Conservation (phyloP, 1,140 invertebrate species). For the Nylanderia fulva region DNA sequence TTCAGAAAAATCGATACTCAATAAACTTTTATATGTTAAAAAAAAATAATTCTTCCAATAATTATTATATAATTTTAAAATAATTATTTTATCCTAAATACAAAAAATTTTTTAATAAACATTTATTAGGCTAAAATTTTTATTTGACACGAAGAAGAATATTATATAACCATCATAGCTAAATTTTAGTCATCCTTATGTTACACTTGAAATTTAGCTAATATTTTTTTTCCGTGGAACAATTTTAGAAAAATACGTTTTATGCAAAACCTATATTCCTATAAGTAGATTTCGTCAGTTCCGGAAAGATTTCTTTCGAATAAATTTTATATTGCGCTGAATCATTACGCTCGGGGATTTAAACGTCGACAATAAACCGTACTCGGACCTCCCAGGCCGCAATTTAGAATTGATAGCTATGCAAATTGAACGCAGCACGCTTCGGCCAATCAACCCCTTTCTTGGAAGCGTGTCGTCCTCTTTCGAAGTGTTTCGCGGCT, state of each 20-base stretch:
- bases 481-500: conserved; percentile 15
- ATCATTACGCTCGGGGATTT: conserved; percentile 40
- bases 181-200: no score
- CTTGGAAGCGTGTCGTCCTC: conserved; percentile 48
- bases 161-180: no score
- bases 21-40: no score
- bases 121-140: no score
- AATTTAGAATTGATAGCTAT: conserved; percentile 61
- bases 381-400: conserved; percentile 50
- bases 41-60: no score
- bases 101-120: neutral
- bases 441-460: conserved; percentile 61
- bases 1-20: neutral
- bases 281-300: neutral
- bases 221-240: no score
- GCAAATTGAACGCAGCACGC: conserved; percentile 55
- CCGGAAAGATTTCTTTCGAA: conserved; percentile 17
- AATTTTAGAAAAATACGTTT: neutral
- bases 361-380: conserved; percentile 26
- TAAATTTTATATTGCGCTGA: conserved; percentile 18
- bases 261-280: neutral
- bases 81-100: neutral
- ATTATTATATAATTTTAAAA: no score
- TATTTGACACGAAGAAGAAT: no score
- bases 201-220: no score